Conservation (phyloP, 2,113 vertebrate species). For the Tenebrosternarchus preto region DNA sequence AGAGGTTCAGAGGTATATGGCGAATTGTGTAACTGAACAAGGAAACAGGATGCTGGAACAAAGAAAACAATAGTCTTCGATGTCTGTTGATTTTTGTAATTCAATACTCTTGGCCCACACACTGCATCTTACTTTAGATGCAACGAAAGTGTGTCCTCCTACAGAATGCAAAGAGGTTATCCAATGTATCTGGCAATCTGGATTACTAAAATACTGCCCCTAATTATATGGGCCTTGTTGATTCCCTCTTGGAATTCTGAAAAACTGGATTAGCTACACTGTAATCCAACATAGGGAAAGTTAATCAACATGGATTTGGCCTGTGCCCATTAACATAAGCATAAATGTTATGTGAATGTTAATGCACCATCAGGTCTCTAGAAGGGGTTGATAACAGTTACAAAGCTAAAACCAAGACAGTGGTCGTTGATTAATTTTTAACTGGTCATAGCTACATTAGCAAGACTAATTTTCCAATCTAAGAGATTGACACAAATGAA, state of each 20-base stretch:
- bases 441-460: too few species aligned
- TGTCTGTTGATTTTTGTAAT: not conserved
- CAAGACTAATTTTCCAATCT: too few species aligned
- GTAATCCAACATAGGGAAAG: not conserved
- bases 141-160: slow-evolving; percentile 7
- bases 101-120: not conserved
- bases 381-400: too few species aligned
- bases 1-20: too few species aligned
- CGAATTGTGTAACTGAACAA: not conserved
- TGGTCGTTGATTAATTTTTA: too few species aligned
- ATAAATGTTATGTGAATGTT: not conserved
- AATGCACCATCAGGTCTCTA: too few species aligned
- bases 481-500: too few species aligned
- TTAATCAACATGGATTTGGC: not conserved
- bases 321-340: not conserved
- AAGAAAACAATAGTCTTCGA: not conserved
- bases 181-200: slow-evolving; percentile 24
- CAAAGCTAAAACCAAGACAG: too few species aligned
- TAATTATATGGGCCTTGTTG: slow-evolving; percentile 33
- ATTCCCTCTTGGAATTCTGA: slow-evolving; percentile 27
- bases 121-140: slow-evolving; percentile 1
- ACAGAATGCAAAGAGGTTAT: slow-evolving; percentile 12
- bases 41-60: not conserved
- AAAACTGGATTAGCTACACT: slow-evolving; percentile 31
- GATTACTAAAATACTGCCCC: slow-evolving; percentile 14